Conservation (phyloP, 1,140 invertebrate species). For the Sycobia sp. region DNA sequence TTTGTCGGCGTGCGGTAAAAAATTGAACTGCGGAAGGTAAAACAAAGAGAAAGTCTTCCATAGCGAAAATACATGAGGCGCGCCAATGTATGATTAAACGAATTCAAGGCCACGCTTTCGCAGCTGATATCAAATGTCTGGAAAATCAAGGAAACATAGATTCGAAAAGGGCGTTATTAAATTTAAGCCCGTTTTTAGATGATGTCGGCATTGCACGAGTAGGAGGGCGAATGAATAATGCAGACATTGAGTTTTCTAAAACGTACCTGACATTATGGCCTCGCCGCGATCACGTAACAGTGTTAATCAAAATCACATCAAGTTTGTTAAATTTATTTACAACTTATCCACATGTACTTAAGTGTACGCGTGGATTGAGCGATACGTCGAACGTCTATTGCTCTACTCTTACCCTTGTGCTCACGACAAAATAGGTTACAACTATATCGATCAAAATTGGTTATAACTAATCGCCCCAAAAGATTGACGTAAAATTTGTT, state of each 20-base stretch:
- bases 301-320: too few species aligned
- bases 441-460: too few species aligned
- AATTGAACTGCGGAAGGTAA: neutral
- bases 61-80: neutral
- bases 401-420: too few species aligned
- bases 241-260: conserved; percentile 16
- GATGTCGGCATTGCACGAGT: conserved; percentile 30
- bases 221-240: conserved; percentile 26
- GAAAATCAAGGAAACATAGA: neutral
- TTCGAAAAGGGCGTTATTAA: neutral
- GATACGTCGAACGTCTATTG: too few species aligned
- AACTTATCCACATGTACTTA: too few species aligned
- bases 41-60: neutral
- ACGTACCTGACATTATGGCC: conserved; percentile 44
- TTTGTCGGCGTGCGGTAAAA: too few species aligned
- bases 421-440: too few species aligned
- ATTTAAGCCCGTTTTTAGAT: conserved; percentile 27
- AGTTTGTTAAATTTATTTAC: too few species aligned
- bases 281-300: conserved; percentile 29
- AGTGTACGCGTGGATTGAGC: too few species aligned
- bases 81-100: neutral
- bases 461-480: too few species aligned
- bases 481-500: too few species aligned
- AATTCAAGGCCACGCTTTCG: neutral
- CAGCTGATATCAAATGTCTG: neutral